phyloP scores from a whole-genome alignment of 2,888 invertebrate genomes.

The Hecatera dysodea region DNA sequence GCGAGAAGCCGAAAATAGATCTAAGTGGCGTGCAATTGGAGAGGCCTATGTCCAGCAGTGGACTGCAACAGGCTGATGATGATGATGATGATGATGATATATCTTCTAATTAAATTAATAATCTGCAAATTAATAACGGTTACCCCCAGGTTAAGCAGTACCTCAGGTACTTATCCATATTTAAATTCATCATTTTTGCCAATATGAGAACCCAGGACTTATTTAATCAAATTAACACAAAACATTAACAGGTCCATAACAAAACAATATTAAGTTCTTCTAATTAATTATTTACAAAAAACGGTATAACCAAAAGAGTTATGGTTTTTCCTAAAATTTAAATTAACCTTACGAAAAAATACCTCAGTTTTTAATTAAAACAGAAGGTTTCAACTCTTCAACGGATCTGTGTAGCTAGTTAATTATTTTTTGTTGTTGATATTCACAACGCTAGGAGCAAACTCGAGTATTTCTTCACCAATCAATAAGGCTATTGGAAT shows the following conservation, averaged over 20 bases:
- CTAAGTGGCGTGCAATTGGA: too few relatives aligned
- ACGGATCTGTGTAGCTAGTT: slow-evolving; percentile 74
- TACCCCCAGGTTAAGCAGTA: too few relatives aligned
- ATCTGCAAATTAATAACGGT: too few relatives aligned
- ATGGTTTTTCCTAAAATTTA: slow-evolving; percentile 41
- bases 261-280: slow-evolving; percentile 24
- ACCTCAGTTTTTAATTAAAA: slow-evolving; percentile 79
- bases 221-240: slow-evolving; percentile 7
- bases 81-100: too few relatives aligned
- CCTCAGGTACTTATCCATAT: too few relatives aligned
- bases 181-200: neutral
- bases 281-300: slow-evolving; percentile 33
- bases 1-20: too few relatives aligned
- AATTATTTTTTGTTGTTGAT: slow-evolving; percentile 76
- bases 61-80: too few relatives aligned
- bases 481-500: slow-evolving; percentile 67
- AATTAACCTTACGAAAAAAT: slow-evolving; percentile 58
- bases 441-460: slow-evolving; percentile 70
- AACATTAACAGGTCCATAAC: slow-evolving; percentile 6
- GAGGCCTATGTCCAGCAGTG: too few relatives aligned
- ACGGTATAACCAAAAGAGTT: slow-evolving; percentile 43
- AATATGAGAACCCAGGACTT: too few relatives aligned
- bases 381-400: slow-evolving; percentile 74
- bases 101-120: too few relatives aligned
- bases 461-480: slow-evolving; percentile 78